phyloP scores from a whole-genome alignment of 2,797 vertebrate species.

The Xenops minutus region DNA sequence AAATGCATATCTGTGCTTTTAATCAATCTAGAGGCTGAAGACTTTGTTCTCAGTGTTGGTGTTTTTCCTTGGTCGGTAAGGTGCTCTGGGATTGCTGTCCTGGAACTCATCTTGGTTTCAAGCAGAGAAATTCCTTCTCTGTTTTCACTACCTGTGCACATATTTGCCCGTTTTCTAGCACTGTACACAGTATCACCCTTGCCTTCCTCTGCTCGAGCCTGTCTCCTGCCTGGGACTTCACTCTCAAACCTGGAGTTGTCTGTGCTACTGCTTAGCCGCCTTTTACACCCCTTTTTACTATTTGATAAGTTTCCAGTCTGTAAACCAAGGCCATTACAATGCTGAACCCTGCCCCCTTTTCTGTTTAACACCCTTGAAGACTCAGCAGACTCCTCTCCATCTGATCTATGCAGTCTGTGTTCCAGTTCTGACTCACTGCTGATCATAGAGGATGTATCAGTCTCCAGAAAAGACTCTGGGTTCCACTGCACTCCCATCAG shows the following conservation, averaged over 20 bases:
- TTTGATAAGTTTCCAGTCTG: background rate
- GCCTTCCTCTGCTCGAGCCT: background rate
- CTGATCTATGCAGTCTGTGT: background rate
- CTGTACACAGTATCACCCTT: background rate
- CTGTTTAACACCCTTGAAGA: conserved; percentile 1
- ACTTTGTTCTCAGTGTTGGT: background rate
- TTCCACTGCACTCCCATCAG: conserved; percentile 89
- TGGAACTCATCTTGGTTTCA: background rate
- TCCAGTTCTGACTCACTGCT: conserved; percentile 59
- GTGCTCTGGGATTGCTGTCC: background rate
- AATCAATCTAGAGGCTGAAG: background rate
- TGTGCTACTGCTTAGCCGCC: conserved; percentile 1
- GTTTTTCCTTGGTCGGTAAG: conserved; percentile 20
- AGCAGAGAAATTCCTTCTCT: background rate
- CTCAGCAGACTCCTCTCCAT: conserved; percentile 9
- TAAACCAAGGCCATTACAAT: background rate
- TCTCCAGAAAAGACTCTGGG: conserved; percentile 60
- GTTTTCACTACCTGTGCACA: background rate
- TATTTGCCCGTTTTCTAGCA: conserved; percentile 44
- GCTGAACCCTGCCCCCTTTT: background rate
- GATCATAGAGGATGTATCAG: conserved; percentile 18
- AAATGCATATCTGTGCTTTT: background rate
- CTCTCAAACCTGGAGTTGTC: conserved; percentile 3
- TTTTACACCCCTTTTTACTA: conserved; percentile 45
- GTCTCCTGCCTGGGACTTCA: background rate